Evolutionary conservation across 2,113 vertebrate genomes (phyloP), one percentile per base, ranked within the genome.

Genomic region (Hippocampus guttulatus): DNA sequence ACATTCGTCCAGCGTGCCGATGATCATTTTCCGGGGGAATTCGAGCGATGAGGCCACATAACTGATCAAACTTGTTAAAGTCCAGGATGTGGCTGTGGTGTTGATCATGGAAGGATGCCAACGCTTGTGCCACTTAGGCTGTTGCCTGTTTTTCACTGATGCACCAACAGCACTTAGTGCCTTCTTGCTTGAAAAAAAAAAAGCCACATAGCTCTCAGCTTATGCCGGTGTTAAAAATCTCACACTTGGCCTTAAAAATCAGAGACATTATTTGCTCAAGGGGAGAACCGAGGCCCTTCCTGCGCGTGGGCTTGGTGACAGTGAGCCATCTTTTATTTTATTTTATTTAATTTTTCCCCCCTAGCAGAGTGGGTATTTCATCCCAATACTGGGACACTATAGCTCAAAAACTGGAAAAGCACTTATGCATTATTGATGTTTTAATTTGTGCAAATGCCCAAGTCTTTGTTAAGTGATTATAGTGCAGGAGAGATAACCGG

Each of bases 401-500:
- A 85, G 83, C 89, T 90, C 89, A 88, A 91, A 38, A 90, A 91
- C 90, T 90, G 90, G 5, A 92, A 92, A 91, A 91, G 92, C 90
- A 87, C 89, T 92, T 91, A 90, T 93, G 91, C 90, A 93, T 93
- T 93, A 92, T 93, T 93, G 92, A 93, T 93, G 90, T 93, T 93
- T 93, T 93, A 93, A 93, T 92, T 93, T 92, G 92, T 91, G 91
- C 90, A 91, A 93, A 92, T 92, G 92, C 90, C 89, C 85, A 84
- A 90, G 92, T 93, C 92, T 93, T 93, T 93, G 92, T 93, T 93
- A 93, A 93, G 91, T 92, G 91, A 93, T 92, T 92, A 92, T 91
- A 91, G 90, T 90, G 90, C 86, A 84, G 63, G 88, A 83, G 87
- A 91, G 92, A 92, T 92, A 93, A 91, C 82, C 89, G 89, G 76